Base-by-base conservation (phyloP, 2,888 invertebrate species). In the Fabriciana adippe region DNA sequence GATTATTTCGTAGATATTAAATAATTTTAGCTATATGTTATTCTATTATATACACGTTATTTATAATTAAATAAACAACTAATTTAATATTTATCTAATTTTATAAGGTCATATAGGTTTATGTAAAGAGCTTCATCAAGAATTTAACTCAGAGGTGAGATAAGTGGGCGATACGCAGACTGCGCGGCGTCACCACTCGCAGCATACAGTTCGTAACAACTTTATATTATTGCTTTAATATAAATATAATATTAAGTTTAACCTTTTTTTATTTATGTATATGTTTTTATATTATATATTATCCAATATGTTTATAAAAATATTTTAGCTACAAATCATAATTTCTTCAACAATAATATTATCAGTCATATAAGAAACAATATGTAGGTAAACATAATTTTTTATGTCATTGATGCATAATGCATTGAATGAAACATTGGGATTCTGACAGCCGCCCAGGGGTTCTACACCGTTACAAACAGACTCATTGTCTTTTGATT, bases 401-500 rank as follows among this genome's bases (percentile, higher is more conserved):
- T 81, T 86, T 74, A 80, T 81, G 79, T 76, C 76, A 78, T 78
- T 75, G 76, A 83, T 87, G 84, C 82, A 87, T 89, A 83, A 86
- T 86, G 81, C 79, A 84, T 84, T 79, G 73, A 72, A 72, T 79
- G 73, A 72, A 72, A 70, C 70, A 73, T 73, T 72, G 72, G 69
- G 72, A 76, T 76, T 72, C 72, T 72, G 73, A 68, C 70, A 74
- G 75, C 78, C 77, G 82, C 83, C 84, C 75, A 77, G 76, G 78
- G 80, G 79, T 79, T 72, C 77, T 79, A 76, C 84, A 86, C 90
- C 89, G 90, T 89, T 90, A 88, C 82, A 56, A 73, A 75, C 74
- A 75, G 81, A 74, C 84, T 84, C 86, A 90, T 89, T 89, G 90
- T 89, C 82, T 90, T 88, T 83, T 84, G 88, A 89, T 89, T 87